Evolutionary conservation across 2,888 invertebrate species (phyloP), one percentile per base, ranked within the genome.

Genomic region (Melanostoma scalare): DNA sequence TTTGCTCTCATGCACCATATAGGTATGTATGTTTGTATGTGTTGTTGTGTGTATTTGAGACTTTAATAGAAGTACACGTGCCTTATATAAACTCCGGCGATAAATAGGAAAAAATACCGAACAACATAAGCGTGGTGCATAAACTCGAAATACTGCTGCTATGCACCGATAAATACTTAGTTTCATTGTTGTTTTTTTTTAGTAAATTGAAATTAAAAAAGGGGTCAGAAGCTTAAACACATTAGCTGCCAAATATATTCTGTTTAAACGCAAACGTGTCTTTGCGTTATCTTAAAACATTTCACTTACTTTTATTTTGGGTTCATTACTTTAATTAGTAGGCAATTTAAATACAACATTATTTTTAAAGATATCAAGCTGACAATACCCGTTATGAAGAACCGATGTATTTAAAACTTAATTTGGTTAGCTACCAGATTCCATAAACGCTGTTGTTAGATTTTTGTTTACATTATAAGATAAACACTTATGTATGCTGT

Each of bases 1-100:
- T 50, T 61, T 73, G 42, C 20, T 30, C 36, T 50, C 33, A 44
- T 53, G 20, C 20, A 20, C 20, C 20, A 20, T 60, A 44, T 58
- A 65, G 35, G 10, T 44, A 10, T 56, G 38, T 44, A 20, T 33
- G 42, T 44, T 10, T 42, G 6, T 33, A 20, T n/a, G 38, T 30
- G 38, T 50, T 20, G 50, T 38, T 48, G 63, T 50, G 63, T n/a
- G 44, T 75, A 61, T 81, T 67, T 53, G 44, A 33, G 50, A 61
- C 52, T 46, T 77, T 60, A 67, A 52, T 75, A 44, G 55, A 30
- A 53, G 73, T 46, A 73, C 82, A 82, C 82, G 82, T 82, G 82
- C 48, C 77, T 68, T 63, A 73, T 73, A 60, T 73, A 76, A 72
- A 73, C 67, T 77, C 4, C 44, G 20, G 6, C 38, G 67, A 68